Evolutionary conservation across 2,797 vertebrate genomes (phyloP).

Genomic region (Tragelaphus oryx): DNA sequence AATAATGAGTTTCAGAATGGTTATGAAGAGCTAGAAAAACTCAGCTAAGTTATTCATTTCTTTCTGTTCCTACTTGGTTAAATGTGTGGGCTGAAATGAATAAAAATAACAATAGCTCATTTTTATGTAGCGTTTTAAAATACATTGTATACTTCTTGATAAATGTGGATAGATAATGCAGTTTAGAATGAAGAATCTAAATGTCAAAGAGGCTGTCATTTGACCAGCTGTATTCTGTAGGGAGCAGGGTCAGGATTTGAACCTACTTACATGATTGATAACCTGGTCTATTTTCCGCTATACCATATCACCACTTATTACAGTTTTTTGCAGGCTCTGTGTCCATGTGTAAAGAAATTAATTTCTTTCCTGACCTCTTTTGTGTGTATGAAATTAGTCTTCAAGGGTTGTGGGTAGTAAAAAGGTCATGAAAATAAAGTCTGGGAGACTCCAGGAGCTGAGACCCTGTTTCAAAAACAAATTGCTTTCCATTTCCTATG

Average conservation of each 20-base stretch:
- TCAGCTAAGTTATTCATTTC: background rate
- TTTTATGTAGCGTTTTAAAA: background rate
- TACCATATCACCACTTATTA: background rate
- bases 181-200: background rate
- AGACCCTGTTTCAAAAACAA: background rate
- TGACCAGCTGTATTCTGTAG: background rate
- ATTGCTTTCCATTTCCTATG: background rate
- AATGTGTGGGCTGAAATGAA: background rate
- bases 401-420: background rate
- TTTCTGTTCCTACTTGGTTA: background rate
- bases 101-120: background rate
- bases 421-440: background rate
- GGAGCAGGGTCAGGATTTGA: background rate
- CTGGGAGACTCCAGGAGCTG: background rate
- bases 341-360: background rate
- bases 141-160: background rate
- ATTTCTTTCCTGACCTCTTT: background rate
- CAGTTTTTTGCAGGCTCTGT: background rate
- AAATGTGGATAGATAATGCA: background rate
- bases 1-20: background rate
- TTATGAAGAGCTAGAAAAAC: background rate
- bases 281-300: accelerated
- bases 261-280: background rate
- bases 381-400: background rate
- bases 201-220: background rate